Conservation (phyloP, 2,797 vertebrate species). For the Danio tinwini region DNA sequence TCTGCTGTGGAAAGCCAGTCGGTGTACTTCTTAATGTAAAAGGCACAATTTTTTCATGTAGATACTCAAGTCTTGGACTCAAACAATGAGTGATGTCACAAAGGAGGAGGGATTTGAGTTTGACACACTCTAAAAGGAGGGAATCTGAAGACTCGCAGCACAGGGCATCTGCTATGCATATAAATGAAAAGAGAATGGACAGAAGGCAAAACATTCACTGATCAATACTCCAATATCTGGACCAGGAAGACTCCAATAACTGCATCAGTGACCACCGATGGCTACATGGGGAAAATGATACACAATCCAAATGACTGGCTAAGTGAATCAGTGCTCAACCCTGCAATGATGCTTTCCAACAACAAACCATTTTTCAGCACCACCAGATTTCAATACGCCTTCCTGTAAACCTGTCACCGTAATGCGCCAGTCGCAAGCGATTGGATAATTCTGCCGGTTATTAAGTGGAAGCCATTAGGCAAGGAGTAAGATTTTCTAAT, state of each 20-base stretch:
- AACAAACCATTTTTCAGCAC: conserved; percentile 62
- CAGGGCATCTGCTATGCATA: conserved; percentile 80
- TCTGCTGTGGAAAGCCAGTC: conserved; percentile 72
- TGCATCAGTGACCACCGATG: conserved; percentile 83
- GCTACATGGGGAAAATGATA: conserved; percentile 78
- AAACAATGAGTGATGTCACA: conserved; percentile 54
- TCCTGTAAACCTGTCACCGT: conserved; percentile 77
- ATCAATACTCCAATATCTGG: conserved; percentile 85
- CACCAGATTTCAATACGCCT: conserved; percentile 76
- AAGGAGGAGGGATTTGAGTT: conserved; percentile 44
- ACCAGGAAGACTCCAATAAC: conserved; percentile 84
- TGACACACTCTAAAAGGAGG: conserved; percentile 44
- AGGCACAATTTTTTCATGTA: conserved; percentile 59
- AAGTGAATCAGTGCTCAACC: conserved; percentile 59
- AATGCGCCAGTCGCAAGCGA: conserved; percentile 68
- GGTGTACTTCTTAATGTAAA: conserved; percentile 68
- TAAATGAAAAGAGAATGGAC: conserved; percentile 83
- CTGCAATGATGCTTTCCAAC: conserved; percentile 42
- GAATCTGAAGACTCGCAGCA: conserved; percentile 62
- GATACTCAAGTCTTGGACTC: conserved; percentile 51
- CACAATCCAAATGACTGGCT: conserved; percentile 56
- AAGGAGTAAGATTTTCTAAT: conserved; percentile 69
- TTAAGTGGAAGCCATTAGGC: conserved; percentile 72
- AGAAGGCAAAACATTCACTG: conserved; percentile 77
- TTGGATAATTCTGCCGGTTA: conserved; percentile 76